Percentiles rank a stretch among this genome's conserved stretches.
Evolutionary conservation across 2,113 vertebrate species (phyloP).

Genomic region (Tricholaema leucomelas): DNA sequence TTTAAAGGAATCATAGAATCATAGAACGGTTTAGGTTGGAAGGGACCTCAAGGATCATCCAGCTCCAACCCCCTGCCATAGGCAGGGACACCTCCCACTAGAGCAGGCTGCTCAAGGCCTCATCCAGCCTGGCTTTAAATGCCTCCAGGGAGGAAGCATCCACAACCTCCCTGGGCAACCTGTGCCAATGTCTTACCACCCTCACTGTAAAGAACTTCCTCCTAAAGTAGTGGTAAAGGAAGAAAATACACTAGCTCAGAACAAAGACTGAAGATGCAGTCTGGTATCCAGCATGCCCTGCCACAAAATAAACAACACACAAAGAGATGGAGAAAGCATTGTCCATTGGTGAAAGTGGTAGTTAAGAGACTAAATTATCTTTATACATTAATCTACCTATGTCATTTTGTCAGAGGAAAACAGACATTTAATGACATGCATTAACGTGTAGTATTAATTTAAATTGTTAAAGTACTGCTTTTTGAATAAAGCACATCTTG

Average conservation of each 20-base stretch:
- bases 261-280: background rate
- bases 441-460: constrained; percentile 14
- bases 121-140: too few relatives aligned
- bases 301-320: background rate
- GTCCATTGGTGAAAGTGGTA: background rate
- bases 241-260: background rate
- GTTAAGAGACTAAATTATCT: background rate
- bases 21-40: too few relatives aligned
- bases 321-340: background rate
- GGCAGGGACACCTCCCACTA: too few relatives aligned
- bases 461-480: constrained; percentile 12
- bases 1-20: too few relatives aligned
- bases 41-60: too few relatives aligned
- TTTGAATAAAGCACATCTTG: background rate
- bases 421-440: background rate
- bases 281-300: background rate
- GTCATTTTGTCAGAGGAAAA: background rate
- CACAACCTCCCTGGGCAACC: too few relatives aligned
- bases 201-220: too few relatives aligned
- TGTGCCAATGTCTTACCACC: too few relatives aligned
- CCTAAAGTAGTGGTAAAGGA: background rate
- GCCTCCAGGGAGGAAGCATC: too few relatives aligned
- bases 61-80: too few relatives aligned
- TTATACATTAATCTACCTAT: background rate
- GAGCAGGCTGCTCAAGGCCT: too few relatives aligned